Base-by-base conservation (phyloP, 2,113 vertebrate species). In the Hippoglossus stenolepis region DNA sequence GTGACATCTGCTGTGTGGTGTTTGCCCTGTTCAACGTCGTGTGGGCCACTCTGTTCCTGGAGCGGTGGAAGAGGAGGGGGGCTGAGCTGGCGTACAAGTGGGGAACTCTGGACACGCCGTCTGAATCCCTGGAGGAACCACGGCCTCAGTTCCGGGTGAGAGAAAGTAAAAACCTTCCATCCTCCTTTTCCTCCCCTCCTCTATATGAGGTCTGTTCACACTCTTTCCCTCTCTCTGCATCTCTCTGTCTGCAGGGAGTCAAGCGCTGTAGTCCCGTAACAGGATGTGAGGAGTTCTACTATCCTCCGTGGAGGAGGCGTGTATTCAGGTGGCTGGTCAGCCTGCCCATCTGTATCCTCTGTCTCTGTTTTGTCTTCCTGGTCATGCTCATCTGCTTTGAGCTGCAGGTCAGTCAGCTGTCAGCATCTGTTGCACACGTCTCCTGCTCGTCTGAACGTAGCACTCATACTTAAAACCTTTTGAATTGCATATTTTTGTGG, bases 341-440 rank as follows among this genome's bases (percentile, higher is more conserved):
- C 93, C 92, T 98, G 49, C 97, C 97, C 6, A 68, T 99, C 84
- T 99, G 98, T 89, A 89, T 98, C 84, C 79, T 95, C 91, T 98
- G 97, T 92, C 96, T 99, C 75, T 92, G 93, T 89, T 91, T 96
- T 14, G 96, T 97, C 93, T 99, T 99, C 94, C 93, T 99, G 75
- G 95, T 96, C 87, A 98, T 98, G 97, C 96, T 99, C 51, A 96
- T 96, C 94, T 99, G 98, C 95, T 96, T 99, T 78, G 96, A 98
- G 93, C 95, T 99, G 88, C 98, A 99, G 97, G 98, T 97, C 77
- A 80, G 94, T 78, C 58, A 49, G 24, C 71, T 51, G 17, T 63
- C 71, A 62, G 28, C 62, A 38, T 72, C 54, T 31, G 11, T 59
- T 40, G 47, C 14, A 14, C 78, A 58, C 26, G 53, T 60, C 9